Evolutionary conservation across 2,888 invertebrate species (phyloP), one percentile per base, ranked within the genome.

Genomic region (Phorcus lineatus): DNA sequence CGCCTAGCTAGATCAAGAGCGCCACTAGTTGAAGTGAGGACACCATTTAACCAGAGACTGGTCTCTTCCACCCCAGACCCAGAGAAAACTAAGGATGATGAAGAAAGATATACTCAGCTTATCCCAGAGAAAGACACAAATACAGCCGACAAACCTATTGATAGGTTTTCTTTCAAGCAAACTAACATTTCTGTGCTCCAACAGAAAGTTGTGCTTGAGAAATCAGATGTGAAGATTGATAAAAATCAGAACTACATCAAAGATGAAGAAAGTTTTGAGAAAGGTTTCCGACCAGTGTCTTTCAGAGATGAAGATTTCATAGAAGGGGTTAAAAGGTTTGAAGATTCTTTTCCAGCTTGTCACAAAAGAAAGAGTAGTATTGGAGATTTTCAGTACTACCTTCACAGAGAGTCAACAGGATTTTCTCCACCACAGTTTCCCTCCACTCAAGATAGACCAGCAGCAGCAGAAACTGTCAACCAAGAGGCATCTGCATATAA

Each of bases 21-120:
- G 22, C 80, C 80, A 36, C 76, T 82, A 22, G 77, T 70, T 16
- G 82, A 82, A 13, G 81, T 81, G 17, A 86, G 84, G 24, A 86
- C 89, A 28, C 87, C 86, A 9, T 91, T 90, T 57, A 91, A 91
- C 77, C 87, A 83, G 31, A 83, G 90, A 7, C 85, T 91, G 11
- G 82, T 88, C 0, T 89, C 90, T 0, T 91, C 91, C 0, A 91
- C 91, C 11, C 91, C 91, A n/a, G 91, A 91, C 66, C 90, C 91
- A 24, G 90, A 90, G 19, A 87, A 86, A 75, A 80, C 85, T 52
- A 9, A 81, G 6, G 81, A 81, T 67, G 84, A 86, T 11, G 36
- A 57, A 9, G 80, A 79, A 54, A 47, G 13, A 47, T 28, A 74
- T 28, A 79, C 74, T 19, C 81, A 78, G 57, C 22, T 81, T 4